Evolutionary conservation across 1,140 invertebrate genomes (phyloP).

Genomic region (Artemia franciscana): DNA sequence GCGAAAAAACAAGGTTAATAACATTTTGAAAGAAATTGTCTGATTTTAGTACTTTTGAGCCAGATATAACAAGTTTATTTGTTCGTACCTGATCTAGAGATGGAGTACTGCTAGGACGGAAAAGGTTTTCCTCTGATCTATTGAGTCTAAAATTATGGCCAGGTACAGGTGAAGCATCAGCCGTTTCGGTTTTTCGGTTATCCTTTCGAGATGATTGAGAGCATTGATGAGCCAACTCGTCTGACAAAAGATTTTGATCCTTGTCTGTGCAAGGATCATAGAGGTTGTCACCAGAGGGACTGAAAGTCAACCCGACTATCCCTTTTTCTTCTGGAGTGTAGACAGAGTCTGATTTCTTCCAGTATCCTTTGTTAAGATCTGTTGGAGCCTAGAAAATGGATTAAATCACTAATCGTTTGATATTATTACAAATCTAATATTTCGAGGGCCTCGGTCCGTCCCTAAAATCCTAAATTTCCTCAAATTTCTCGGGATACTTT

Average conservation of each 20-base stretch:
- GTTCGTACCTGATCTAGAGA: conserved; percentile 6
- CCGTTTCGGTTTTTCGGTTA: not conserved
- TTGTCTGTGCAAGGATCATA: not conserved
- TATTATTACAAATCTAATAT: too few species aligned
- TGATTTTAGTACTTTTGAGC: too few species aligned
- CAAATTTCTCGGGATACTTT: too few species aligned
- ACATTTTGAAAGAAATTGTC: too few species aligned
- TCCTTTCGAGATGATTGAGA: not conserved
- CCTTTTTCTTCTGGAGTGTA: conserved; percentile 52
- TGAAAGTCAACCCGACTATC: conserved; percentile 57
- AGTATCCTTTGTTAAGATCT: conserved; percentile 1
- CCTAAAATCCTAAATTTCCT: too few species aligned
- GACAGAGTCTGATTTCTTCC: conserved; percentile 49
- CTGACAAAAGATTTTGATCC: not conserved
- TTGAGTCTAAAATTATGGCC: not conserved
- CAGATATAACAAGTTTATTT: too few species aligned
- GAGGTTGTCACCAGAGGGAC: conserved; percentile 5
- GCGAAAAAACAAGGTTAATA: too few species aligned
- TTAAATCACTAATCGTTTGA: too few species aligned
- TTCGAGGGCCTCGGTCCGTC: too few species aligned
- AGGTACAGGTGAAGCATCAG: not conserved
- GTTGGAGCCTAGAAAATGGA: too few species aligned
- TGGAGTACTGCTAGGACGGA: conserved; percentile 2
- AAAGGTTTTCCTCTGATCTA: conserved; percentile 2
- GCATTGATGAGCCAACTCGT: not conserved